Conservation (phyloP, 1,140 invertebrate genomes). For the Listronotus bonariensis region DNA sequence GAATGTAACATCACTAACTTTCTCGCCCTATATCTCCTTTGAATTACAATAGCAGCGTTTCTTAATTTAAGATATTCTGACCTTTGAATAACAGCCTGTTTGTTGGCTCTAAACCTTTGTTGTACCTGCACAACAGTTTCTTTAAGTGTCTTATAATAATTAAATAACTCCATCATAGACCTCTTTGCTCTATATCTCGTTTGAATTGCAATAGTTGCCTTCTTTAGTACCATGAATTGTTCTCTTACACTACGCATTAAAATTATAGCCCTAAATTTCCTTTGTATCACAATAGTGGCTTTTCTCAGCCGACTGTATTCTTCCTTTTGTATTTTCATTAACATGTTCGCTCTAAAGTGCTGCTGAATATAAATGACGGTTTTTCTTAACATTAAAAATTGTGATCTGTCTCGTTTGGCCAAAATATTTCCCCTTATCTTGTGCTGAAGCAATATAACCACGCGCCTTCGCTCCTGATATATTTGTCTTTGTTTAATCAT, state of each 20-base stretch:
- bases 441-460: constrained; percentile 52
- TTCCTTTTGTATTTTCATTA: constrained; percentile 47
- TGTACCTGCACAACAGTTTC: constrained; percentile 45
- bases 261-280: constrained; percentile 55
- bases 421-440: constrained; percentile 47
- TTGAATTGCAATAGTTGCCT: constrained; percentile 48
- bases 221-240: constrained; percentile 50
- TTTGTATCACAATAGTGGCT: constrained; percentile 42
- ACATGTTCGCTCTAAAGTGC: constrained; percentile 50
- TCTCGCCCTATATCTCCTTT: constrained; percentile 47
- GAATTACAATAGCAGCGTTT: constrained; percentile 42
- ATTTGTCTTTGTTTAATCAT: constrained; percentile 40
- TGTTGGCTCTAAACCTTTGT: constrained; percentile 44
- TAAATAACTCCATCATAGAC: constrained; percentile 7
- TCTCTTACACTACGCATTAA: constrained; percentile 47
- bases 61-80: constrained; percentile 46
- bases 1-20: constrained; percentile 46
- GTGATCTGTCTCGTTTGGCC: constrained; percentile 15
- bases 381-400: constrained; percentile 33
- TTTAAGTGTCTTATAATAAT: constrained; percentile 32
- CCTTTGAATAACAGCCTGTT: constrained; percentile 51
- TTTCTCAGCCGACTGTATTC: constrained; percentile 34
- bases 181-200: constrained; percentile 42
- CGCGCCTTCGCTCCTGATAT: constrained; percentile 47
- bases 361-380: constrained; percentile 39